Evolutionary conservation across 2,888 invertebrate genomes (phyloP), one percentile per base, ranked within the genome.

Genomic region (Gymnocheta viridis): DNA sequence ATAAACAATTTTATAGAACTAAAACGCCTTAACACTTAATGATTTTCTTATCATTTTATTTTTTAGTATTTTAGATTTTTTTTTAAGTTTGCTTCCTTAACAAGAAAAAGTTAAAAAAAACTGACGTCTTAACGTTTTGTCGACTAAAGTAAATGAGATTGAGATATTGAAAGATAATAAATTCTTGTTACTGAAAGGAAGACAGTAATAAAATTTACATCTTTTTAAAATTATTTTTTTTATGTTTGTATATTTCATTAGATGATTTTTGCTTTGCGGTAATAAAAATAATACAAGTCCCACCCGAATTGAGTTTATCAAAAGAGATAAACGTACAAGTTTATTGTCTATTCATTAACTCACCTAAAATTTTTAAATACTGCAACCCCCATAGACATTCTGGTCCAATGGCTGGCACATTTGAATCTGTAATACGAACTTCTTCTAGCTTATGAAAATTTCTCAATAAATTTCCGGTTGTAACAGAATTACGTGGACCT

Each of bases 341-440:
- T 32, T 41, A 14, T 19, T 29, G 12, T 56, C 9, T 67, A 5
- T 22, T 27, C 51, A 51, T 12, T 14, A 56, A 90, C 91, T 91
- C 87, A 92, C 92, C 92, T 88, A 92, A 89, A 72, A 93, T 88
- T 87, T 92, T 92, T 66, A 94, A 90, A 88, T 94, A 93, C 87
- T 93, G 94, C 2, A 96, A 94, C 4, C 96, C 96, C 96, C 96
- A 96, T 90, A 97, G 96, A 1, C 96, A 95, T 88, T 96, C 95
- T 87, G 95, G 94, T 3, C 96, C 96, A 82, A 97, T 96, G 29
- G 95, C 95, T 19, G 96, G 95, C 38, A 97, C 91, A 88, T 95
- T 95, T 0, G 96, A 96, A 86, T 94, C 94, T 41, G 94, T 94
- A 60, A 96, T 95, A 88, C 94, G 94, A 12, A 97, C 92, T 91